phyloP scores from a whole-genome alignment of 2,797 vertebrate genomes.

The Austrolebias charrua region DNA sequence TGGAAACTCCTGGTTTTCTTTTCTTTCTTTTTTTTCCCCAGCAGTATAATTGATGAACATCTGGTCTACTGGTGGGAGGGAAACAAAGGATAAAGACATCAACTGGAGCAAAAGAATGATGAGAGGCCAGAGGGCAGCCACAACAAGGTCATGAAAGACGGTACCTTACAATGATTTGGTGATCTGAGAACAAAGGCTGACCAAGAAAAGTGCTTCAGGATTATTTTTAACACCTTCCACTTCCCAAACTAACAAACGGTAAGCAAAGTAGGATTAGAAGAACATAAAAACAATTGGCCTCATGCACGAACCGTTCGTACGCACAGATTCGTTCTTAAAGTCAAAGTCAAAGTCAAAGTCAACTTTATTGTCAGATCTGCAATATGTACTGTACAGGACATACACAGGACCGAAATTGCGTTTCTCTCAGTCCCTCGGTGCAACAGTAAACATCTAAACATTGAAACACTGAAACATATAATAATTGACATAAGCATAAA shows the following conservation, averaged over 20 bases:
- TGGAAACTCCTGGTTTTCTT: conserved; percentile 23
- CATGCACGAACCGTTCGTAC: too few relatives aligned
- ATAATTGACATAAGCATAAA: too few relatives aligned
- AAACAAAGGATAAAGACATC: conserved; percentile 70
- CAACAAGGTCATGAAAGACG: conserved; percentile 40
- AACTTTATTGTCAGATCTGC: too few relatives aligned
- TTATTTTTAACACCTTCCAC: conserved; percentile 11
- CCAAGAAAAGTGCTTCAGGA: conserved; percentile 21
- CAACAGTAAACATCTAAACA: too few relatives aligned
- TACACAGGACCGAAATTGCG: too few relatives aligned
- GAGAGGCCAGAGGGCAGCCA: conserved; percentile 59
- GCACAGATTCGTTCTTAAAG: too few relatives aligned
- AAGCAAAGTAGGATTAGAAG: conserved; percentile 4
- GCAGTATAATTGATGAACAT: conserved; percentile 55
- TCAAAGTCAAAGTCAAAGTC: too few relatives aligned
- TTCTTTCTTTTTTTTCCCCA: conserved; percentile 30
- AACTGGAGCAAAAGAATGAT: conserved; percentile 49
- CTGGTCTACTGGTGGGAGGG: conserved; percentile 56
- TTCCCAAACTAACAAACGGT: conserved; percentile 6
- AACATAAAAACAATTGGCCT: not conserved
- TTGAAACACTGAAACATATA: too few relatives aligned
- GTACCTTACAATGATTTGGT: conserved; percentile 29
- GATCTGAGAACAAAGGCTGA: conserved; percentile 42
- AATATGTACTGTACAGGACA: too few relatives aligned
- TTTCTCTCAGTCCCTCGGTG: too few relatives aligned